A percentile compares a stretch with the other conserved stretches of the same genome.
These are phyloP conservation scores for Carassius auratus DNA, from an alignment of 2,113 vertebrate genomes.

Conservation along the genomic window DNA sequence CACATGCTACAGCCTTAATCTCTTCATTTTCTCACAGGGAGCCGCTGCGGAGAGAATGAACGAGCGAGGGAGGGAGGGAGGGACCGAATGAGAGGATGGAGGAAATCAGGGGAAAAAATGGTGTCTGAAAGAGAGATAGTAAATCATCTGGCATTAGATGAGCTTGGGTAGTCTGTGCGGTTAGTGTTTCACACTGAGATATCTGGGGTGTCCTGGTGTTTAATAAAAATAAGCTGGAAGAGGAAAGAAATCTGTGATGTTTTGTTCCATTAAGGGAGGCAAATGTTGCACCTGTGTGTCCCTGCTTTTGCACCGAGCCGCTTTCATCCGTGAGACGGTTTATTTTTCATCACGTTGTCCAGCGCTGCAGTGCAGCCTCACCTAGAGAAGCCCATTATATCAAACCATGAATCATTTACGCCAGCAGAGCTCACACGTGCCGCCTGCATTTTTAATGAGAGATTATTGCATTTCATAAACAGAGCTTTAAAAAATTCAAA, in stretches of 20 bases:
- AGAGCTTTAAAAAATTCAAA: conserved; percentile 86
- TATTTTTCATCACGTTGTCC: conserved; percentile 13
- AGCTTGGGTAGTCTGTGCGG: conserved; percentile 62
- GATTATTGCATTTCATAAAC: conserved; percentile 94
- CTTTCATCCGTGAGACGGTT: conserved; percentile 62
- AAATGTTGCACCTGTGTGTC: conserved; percentile 65
- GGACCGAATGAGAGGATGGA: conserved; percentile 2
- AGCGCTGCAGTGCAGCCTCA: conserved; percentile 71
- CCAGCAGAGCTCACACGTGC: conserved; percentile 76
- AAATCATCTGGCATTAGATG: conserved; percentile 57
- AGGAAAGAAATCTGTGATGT: conserved; percentile 44
- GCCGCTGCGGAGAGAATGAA: conserved; percentile 42
- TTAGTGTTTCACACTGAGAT: conserved; percentile 61
- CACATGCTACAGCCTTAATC: conserved; percentile 74
- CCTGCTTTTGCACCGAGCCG: conserved; percentile 57
- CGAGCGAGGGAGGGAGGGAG: conserved; percentile 43
- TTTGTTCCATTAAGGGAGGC: conserved; percentile 69
- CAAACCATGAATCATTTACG: conserved; percentile 91
- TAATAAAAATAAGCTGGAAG: conserved; percentile 1
- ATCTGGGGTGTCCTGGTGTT: conserved; percentile 46
- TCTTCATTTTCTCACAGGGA: conserved; percentile 64
- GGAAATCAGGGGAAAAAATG: conserved; percentile 39
- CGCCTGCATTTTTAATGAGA: conserved; percentile 93
- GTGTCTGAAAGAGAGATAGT: conserved; percentile 45
- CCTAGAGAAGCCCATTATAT: conserved; percentile 82